These are phyloP conservation scores for Silurus asotus DNA, from an alignment of 2,113 vertebrate genomes.

Conservation along the genomic window DNA sequence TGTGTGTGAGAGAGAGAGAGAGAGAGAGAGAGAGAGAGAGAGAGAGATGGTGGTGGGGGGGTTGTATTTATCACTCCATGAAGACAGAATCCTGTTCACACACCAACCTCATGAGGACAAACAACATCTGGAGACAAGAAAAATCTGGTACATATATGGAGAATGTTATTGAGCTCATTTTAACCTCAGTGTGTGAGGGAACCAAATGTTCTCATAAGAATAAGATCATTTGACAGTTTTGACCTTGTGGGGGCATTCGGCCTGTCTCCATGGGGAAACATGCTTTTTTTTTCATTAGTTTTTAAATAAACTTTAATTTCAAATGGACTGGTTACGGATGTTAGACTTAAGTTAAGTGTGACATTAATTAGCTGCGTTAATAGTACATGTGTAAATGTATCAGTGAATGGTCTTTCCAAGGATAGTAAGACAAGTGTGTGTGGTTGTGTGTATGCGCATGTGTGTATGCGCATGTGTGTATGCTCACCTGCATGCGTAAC, in stretches of 20 bases:
- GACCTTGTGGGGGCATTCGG: neutral
- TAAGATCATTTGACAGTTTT: neutral
- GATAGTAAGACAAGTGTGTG: neutral
- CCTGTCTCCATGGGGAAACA: neutral
- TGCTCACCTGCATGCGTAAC: conserved; percentile 49
- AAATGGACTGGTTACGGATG: neutral
- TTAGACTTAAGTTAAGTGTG: neutral
- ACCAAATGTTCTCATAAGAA: neutral
- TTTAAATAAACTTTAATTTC: neutral
- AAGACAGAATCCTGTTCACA: conserved; percentile 17
- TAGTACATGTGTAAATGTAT: neutral
- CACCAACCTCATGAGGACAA: conserved; percentile 7
- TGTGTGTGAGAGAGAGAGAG: neutral
- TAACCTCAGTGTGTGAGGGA: neutral
- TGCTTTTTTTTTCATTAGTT: neutral
- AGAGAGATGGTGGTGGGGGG: neutral
- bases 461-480: conserved; percentile 32
- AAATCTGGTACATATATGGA: conserved; percentile 1
- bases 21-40: too few relatives aligned
- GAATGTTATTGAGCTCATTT: neutral
- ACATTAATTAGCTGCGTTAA: neutral
- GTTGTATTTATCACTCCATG: neutral
- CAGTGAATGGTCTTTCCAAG: neutral
- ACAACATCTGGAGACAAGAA: conserved; percentile 7
- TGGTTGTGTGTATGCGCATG: neutral